phyloP scores from a whole-genome alignment of 2,797 vertebrate genomes.

The Gymnocypris eckloni region DNA sequence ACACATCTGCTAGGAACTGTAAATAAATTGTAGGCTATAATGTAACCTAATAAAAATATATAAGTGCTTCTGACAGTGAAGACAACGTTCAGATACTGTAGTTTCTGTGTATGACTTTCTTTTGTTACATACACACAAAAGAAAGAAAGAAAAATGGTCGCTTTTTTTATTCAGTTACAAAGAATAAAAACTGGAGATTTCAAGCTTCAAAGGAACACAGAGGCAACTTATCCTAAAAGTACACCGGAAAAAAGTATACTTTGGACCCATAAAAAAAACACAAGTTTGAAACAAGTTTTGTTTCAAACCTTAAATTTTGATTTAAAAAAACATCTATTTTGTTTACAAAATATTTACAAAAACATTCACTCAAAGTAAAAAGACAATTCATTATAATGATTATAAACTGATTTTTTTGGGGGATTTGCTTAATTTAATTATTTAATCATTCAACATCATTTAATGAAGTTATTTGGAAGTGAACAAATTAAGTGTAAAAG shows the following conservation, averaged over 20 bases:
- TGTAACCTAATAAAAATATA: conserved; percentile 3
- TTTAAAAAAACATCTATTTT: too few relatives aligned
- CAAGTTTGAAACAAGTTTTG: background rate
- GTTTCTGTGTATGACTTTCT: background rate
- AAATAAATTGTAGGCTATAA: conserved; percentile 1
- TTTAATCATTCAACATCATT: too few relatives aligned
- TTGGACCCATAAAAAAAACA: background rate
- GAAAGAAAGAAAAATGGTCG: background rate
- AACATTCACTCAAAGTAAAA: background rate
- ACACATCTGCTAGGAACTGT: conserved; percentile 1
- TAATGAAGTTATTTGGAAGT: background rate
- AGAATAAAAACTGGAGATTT: background rate
- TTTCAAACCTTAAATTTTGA: too few relatives aligned
- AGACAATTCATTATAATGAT: background rate
- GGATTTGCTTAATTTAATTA: too few relatives aligned
- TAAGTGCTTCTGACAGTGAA: background rate
- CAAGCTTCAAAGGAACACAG: background rate
- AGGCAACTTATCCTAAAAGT: background rate
- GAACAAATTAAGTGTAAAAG: background rate
- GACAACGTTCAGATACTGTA: background rate
- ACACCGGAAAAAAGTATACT: background rate
- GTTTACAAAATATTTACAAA: too few relatives aligned
- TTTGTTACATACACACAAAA: background rate
- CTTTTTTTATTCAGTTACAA: background rate
- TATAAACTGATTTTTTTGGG: background rate